Evolutionary conservation across 2,888 invertebrate genomes (phyloP), one percentile per base, ranked within the genome.

Genomic region (Drosophila fulvimacula): DNA sequence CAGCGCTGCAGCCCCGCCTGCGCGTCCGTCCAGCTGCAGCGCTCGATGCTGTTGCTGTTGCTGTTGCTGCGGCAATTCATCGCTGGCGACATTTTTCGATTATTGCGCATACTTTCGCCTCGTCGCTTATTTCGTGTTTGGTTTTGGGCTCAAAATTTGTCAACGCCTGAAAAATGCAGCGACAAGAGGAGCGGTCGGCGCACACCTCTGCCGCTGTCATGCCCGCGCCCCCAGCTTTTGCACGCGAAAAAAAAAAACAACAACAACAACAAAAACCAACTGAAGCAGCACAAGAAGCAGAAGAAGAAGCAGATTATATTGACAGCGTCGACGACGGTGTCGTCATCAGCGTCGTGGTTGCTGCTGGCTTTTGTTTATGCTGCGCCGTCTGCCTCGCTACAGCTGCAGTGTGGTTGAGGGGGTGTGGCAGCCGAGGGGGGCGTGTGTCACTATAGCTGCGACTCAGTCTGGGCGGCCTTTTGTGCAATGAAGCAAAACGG

Each of bases 31-130:
- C 10, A 13, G 11, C 30, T 30, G 15, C 34, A 15, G 17, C 39
- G 19, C 39, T 34, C 11, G 17, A n/a, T 19, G 46, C 41, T 41
- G 48, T 10, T 62, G 27, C 64, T 55, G 38, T 41, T 19, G 46
- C 41, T 41, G 48, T 10, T 62, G 27, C 64, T 55, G 38, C 48
- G 13, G 44, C 77, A 76, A 67, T 67, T 72, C 73, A 64, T 67
- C 69, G 73, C 41, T 51, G 69, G 51, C 84, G 77, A 82, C 88
- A 82, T 74, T 82, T 85, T 86, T 86, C 88, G 88, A 86, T 84
- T 84, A 84, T 84, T 88, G 83, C 83, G 73, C 78, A 88, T 80
- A 82, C 86, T 85, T 82, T 75, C 78, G 70, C 68, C 72, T 66
- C 32, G 17, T 70, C 70, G 58, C 73, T 60, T 65, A 38, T 73